Evolutionary conservation across 92 coral and sea anemone genomes (phyloP).

Genomic region (Palythoa grandiflora): DNA sequence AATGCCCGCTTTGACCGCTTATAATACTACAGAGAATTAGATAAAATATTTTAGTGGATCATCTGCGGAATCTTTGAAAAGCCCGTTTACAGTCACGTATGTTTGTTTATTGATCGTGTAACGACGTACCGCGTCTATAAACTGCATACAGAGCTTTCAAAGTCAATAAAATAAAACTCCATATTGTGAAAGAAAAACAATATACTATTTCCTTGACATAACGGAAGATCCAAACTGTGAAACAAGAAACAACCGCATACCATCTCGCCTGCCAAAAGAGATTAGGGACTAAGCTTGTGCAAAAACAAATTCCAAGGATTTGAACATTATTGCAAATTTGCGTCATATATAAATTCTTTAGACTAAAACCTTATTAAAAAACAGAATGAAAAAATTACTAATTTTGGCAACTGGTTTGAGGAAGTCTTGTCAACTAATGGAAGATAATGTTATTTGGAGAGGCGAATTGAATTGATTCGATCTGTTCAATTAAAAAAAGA

Average conservation of each 20-base stretch:
- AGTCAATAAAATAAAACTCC: not conserved
- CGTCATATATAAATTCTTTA: not conserved
- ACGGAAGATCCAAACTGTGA: not conserved
- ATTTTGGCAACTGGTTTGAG: not conserved
- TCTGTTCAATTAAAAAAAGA: not conserved
- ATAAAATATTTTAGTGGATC: not conserved
- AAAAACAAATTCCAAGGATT: conserved; percentile 34
- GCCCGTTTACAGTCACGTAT: not conserved
- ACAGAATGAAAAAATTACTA: not conserved
- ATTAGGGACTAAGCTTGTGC: conserved; percentile 4
- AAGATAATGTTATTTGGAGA: not conserved
- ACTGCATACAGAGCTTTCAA: not conserved
- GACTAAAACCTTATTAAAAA: not conserved
- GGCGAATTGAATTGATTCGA: not conserved
- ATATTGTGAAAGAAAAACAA: not conserved
- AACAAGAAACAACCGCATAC: not conserved
- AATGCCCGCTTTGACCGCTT: not conserved
- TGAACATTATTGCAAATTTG: not conserved
- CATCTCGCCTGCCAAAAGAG: not conserved
- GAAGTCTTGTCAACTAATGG: no score
- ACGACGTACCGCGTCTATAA: not conserved
- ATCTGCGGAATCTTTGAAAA: not conserved
- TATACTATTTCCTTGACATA: not conserved
- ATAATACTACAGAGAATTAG: not conserved
- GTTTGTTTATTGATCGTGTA: not conserved